These are phyloP conservation scores for Zelostemma sp. DNA, from an alignment of 1,140 invertebrate genomes.

Conservation along the genomic window DNA sequence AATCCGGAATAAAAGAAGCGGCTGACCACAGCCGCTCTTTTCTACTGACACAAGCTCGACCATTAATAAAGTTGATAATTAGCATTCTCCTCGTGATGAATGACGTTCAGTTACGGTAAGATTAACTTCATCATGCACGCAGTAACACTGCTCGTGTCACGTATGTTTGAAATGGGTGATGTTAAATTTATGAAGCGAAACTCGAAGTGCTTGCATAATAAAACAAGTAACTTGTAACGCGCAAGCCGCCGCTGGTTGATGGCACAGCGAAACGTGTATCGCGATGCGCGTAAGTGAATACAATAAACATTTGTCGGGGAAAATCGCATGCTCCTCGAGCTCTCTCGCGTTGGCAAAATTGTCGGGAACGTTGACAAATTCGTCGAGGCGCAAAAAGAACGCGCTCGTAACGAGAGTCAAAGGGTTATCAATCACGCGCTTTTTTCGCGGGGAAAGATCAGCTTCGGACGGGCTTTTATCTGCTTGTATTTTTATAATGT, in stretches of 20 bases:
- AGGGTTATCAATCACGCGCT: too few relatives aligned
- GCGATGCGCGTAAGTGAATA: constrained; percentile 33
- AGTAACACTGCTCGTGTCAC: constrained; percentile 27
- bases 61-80: too few relatives aligned
- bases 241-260: constrained; percentile 17
- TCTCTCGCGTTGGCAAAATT: too few relatives aligned
- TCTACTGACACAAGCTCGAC: too few relatives aligned
- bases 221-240: constrained; percentile 45
- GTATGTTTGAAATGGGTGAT: constrained; percentile 35
- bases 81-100: constrained; percentile 12
- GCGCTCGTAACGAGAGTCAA: too few relatives aligned
- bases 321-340: too few relatives aligned
- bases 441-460: constrained; percentile 3
- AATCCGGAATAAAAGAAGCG: too few relatives aligned
- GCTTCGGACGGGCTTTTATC: too few relatives aligned
- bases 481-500: constrained; percentile 55
- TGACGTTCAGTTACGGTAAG: constrained; percentile 30
- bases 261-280: constrained; percentile 33
- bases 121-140: constrained; percentile 35
- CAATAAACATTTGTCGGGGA: constrained; percentile 33
- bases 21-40: too few relatives aligned
- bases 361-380: too few relatives aligned
- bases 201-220: constrained; percentile 44
- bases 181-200: constrained; percentile 45
- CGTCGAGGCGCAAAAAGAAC: too few relatives aligned